Percentiles rank a stretch among this genome's conserved stretches.
Evolutionary conservation across 64 coral and sea anemone genomes (phyloP).

Genomic region (Pachyseris speciosa): DNA sequence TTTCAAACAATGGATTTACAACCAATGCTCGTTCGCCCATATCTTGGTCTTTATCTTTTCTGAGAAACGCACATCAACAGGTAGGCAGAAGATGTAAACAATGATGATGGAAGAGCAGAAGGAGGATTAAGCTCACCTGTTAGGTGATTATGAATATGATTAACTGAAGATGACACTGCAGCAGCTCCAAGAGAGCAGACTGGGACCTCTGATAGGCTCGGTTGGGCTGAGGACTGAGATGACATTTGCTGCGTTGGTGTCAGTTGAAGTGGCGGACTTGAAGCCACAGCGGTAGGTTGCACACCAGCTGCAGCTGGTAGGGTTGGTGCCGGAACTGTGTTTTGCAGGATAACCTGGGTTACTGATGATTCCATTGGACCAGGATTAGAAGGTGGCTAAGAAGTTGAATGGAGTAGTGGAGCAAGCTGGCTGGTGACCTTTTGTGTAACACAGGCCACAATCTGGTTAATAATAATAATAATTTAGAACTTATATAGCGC

Average conservation of each 20-base stretch:
- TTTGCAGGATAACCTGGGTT: neutral
- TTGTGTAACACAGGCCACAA: conserved; percentile 25
- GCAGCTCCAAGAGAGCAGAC: neutral
- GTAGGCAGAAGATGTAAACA: neutral
- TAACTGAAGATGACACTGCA: neutral
- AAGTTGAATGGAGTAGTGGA: neutral
- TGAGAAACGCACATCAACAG: conserved; percentile 5
- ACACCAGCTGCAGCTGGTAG: neutral
- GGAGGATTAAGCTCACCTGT: conserved; percentile 1
- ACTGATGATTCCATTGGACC: neutral
- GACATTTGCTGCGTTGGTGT: neutral
- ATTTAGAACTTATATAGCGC: no score
- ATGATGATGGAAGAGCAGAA: neutral
- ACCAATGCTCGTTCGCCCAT: conserved; percentile 45
- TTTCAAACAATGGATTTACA: neutral
- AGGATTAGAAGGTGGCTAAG: neutral
- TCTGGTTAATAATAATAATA: conserved; percentile 11
- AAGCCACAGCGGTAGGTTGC: neutral
- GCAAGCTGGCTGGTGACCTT: conserved; percentile 18
- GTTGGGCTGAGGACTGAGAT: neutral
- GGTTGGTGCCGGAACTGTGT: neutral
- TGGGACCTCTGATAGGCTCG: neutral
- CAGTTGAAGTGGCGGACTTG: neutral
- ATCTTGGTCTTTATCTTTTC: conserved; percentile 43
- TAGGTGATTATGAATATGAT: neutral